Evolutionary conservation across 2,888 invertebrate species (phyloP).

Genomic region (Mesoligia furuncula): DNA sequence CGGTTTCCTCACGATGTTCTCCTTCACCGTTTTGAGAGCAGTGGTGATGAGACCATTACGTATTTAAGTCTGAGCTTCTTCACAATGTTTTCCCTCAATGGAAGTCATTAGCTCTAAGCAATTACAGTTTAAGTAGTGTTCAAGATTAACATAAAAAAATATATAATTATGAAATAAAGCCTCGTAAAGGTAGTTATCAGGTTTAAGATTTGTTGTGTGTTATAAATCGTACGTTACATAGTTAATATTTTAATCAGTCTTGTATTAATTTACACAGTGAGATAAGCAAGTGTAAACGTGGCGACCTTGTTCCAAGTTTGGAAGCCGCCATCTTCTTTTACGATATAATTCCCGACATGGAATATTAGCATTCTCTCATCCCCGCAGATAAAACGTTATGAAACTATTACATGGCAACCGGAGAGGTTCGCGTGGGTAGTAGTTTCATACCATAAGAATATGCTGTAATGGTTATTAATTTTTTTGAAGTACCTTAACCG

Average conservation of each 20-base stretch:
- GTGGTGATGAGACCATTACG: not conserved
- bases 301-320: constrained; percentile 1
- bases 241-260: not conserved
- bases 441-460: constrained; percentile 1
- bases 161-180: not conserved
- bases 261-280: not conserved
- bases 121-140: not conserved
- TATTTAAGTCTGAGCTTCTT: not conserved
- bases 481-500: not conserved
- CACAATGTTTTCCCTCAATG: not conserved
- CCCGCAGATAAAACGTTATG: constrained; percentile 47
- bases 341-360: constrained; percentile 31
- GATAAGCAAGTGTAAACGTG: not conserved
- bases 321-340: constrained; percentile 33
- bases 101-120: not conserved
- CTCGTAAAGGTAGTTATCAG: not conserved
- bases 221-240: not conserved
- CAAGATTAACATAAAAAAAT: not conserved
- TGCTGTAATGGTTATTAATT: constrained; percentile 6
- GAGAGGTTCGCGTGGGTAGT: not conserved
- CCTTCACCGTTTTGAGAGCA: too few species aligned
- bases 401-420: constrained; percentile 23
- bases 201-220: not conserved
- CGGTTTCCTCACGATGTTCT: too few species aligned
- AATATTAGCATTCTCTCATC: constrained; percentile 53